These are phyloP conservation scores for Laticauda laticaudata DNA, from an alignment of 2,113 vertebrate species.

Conservation along the genomic window DNA sequence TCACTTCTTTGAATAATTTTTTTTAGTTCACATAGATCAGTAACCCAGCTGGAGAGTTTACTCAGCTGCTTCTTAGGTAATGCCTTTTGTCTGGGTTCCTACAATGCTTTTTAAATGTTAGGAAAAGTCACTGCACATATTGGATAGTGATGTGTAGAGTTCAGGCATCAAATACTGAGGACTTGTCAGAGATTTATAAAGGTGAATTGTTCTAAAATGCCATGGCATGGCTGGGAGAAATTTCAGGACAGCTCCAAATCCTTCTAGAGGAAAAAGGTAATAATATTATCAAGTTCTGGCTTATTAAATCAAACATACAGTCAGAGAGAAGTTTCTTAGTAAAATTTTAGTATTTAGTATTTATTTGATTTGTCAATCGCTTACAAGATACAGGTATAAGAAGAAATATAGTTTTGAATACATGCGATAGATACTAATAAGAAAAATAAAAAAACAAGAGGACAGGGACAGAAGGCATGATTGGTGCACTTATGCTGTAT, in stretches of 20 bases:
- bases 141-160: constrained; percentile 17
- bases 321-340: background rate
- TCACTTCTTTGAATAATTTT: constrained; percentile 36
- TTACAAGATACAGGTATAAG: too few relatives aligned
- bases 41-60: constrained; percentile 24
- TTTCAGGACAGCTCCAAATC: background rate
- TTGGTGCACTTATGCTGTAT: too few relatives aligned
- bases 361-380: too few relatives aligned
- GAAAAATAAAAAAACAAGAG: too few relatives aligned
- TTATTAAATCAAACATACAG: background rate
- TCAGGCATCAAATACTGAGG: background rate
- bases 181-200: background rate
- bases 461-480: too few relatives aligned
- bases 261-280: background rate
- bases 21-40: constrained; percentile 33
- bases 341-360: too few relatives aligned
- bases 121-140: constrained; percentile 40
- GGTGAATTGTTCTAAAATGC: constrained; percentile 5
- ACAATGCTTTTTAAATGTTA: constrained; percentile 50
- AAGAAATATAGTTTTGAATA: too few relatives aligned
- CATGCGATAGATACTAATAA: too few relatives aligned
- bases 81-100: constrained; percentile 18
- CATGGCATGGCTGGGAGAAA: constrained; percentile 10
- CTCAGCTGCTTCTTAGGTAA: constrained; percentile 44
- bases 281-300: background rate